Evolutionary conservation across 2,797 vertebrate genomes (phyloP).

Genomic region (Muscicapa comitata): DNA sequence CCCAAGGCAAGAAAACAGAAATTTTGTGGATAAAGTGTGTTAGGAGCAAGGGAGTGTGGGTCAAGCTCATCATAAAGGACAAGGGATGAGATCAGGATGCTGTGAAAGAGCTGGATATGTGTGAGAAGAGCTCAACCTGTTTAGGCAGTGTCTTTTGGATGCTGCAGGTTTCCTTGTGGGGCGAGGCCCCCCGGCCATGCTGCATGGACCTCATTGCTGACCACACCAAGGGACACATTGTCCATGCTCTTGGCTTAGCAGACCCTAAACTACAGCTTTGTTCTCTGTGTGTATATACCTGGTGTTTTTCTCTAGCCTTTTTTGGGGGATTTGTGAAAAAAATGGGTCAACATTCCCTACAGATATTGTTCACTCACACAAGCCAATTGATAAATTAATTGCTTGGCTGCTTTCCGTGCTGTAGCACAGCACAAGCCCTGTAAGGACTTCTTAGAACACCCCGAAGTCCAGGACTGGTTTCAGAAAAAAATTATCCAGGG

Average conservation of each 20-base stretch:
- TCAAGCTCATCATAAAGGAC: not conserved
- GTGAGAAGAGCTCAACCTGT: not conserved
- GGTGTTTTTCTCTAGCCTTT: not conserved
- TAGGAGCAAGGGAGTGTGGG: not conserved
- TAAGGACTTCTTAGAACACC: not conserved
- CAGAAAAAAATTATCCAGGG: not conserved
- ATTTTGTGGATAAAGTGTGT: not conserved
- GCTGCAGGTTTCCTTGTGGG: not conserved
- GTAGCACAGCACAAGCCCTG: not conserved
- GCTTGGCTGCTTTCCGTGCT: not conserved
- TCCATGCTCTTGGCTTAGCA: not conserved
- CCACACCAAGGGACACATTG: not conserved
- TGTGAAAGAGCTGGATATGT: not conserved
- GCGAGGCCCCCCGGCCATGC: rapidly evolving
- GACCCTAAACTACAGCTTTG: not conserved
- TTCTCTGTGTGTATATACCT: not conserved
- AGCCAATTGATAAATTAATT: not conserved
- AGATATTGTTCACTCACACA: not conserved
- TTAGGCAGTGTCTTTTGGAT: not conserved
- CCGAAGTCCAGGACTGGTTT: not conserved
- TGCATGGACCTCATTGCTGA: not conserved
- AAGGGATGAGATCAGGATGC: not conserved
- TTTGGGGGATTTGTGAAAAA: not conserved
- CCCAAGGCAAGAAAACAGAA: not conserved
- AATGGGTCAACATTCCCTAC: not conserved